These are phyloP conservation scores for Lissocephala sabroskyi DNA, from an alignment of 2,888 invertebrate species.

Conservation along the genomic window DNA sequence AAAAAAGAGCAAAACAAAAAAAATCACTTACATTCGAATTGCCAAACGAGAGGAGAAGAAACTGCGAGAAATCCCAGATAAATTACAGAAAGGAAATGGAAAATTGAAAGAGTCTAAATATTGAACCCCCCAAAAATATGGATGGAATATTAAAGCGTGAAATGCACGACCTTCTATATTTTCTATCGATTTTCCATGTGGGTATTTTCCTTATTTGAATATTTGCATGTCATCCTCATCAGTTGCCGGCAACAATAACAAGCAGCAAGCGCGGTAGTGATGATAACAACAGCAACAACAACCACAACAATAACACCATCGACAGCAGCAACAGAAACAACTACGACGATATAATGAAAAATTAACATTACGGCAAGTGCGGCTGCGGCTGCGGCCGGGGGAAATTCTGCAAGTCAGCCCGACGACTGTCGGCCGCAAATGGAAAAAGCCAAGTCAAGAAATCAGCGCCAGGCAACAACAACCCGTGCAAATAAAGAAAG, in stretches of 20 bases:
- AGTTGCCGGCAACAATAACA: constrained; percentile 43
- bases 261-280: constrained; percentile 46
- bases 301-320: constrained; percentile 16
- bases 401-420: constrained; percentile 61
- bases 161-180: constrained; percentile 48
- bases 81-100: neutral
- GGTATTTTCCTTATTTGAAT: constrained; percentile 47
- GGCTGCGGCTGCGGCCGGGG: constrained; percentile 34
- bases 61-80: neutral
- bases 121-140: constrained; percentile 34
- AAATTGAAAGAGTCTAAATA: constrained; percentile 41
- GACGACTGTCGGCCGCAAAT: constrained; percentile 1
- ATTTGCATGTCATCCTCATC: constrained; percentile 49
- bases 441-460: too few species aligned
- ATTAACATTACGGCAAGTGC: constrained; percentile 46
- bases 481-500: too few species aligned
- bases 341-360: constrained; percentile 1
- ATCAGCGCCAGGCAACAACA: too few species aligned
- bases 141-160: constrained; percentile 61
- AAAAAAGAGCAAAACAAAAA: too few species aligned
- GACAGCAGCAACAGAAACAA: constrained; percentile 28
- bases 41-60: too few species aligned
- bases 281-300: constrained; percentile 38
- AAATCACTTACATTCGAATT: too few species aligned
- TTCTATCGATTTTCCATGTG: constrained; percentile 59